phyloP scores from a whole-genome alignment of 1,140 invertebrate genomes.

The Euschistus heros region DNA sequence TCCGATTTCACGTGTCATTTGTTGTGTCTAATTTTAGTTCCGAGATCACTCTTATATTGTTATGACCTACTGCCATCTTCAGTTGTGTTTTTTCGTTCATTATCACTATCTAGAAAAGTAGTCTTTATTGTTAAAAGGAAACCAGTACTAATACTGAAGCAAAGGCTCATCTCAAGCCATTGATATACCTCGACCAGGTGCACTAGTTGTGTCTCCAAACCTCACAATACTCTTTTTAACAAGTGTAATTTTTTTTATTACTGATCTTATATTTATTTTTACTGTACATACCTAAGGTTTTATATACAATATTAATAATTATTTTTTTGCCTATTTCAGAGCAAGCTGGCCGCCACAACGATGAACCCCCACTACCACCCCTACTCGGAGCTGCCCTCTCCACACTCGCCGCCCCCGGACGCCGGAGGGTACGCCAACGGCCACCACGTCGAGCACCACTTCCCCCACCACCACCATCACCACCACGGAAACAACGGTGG shows the following conservation, averaged over 20 bases:
- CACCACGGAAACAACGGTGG: constrained; percentile 27
- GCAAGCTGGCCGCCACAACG: constrained; percentile 33
- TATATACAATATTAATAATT: not conserved
- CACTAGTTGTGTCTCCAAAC: no score
- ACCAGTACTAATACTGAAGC: no score
- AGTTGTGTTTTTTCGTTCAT: no score
- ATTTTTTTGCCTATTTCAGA: constrained; percentile 24
- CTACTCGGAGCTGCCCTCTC: constrained; percentile 31
- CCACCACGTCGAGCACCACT: constrained; percentile 28
- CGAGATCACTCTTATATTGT: no score
- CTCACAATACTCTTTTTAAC: no score
- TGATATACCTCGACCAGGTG: no score
- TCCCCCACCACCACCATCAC: constrained; percentile 27
- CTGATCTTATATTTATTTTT: not conserved
- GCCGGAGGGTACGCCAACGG: constrained; percentile 27
- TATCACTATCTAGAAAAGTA: no score
- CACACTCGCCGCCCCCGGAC: constrained; percentile 30
- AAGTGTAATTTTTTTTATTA: not conserved
- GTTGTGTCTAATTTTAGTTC: no score
- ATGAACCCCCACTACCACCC: constrained; percentile 34
- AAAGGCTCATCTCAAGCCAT: no score
- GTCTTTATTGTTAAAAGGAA: no score
- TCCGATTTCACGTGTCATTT: no score
- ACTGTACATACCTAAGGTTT: not conserved
- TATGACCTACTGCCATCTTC: no score